Conservation (phyloP, 2,888 invertebrate genomes). For the Phyllotreta striolata region DNA sequence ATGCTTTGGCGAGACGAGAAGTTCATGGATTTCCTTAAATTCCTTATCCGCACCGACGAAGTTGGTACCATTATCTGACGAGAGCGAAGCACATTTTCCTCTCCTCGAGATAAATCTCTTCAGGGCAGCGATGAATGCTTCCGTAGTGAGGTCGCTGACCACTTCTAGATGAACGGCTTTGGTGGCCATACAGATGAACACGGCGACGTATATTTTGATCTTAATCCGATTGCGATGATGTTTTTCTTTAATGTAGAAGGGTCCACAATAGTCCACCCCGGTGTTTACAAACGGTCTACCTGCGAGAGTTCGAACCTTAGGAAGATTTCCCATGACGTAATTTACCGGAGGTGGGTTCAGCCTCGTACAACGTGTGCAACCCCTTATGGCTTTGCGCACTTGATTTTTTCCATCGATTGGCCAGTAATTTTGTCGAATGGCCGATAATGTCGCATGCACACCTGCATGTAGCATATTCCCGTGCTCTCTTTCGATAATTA, state of each 20-base stretch:
- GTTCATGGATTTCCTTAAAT: not conserved
- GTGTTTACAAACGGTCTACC: not conserved
- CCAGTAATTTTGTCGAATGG: not conserved
- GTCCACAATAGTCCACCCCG: no score
- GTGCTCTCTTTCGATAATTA: not conserved
- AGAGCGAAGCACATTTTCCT: not conserved
- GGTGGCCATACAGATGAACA: not conserved
- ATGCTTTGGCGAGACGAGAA: not conserved
- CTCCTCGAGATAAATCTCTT: not conserved
- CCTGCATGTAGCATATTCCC: not conserved
- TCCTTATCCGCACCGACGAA: slow-evolving; percentile 20
- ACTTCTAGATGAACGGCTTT: slow-evolving; percentile 4
- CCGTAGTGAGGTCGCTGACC: slow-evolving; percentile 2
- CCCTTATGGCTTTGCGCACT: not conserved
- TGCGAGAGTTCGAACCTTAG: not conserved
- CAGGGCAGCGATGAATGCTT: slow-evolving; percentile 1
- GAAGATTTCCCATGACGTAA: slow-evolving; percentile 5
- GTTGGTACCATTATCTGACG: slow-evolving; percentile 20
- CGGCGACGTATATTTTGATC: not conserved
- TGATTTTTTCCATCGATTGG: not conserved
- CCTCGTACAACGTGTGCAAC: not conserved
- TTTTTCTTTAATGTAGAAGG: not conserved
- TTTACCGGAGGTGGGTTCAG: not conserved
- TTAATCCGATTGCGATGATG: not conserved
- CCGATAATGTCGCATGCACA: not conserved